These are phyloP conservation scores for Erebia ligea DNA, from an alignment of 2,888 invertebrate genomes.

Conservation along the genomic window DNA sequence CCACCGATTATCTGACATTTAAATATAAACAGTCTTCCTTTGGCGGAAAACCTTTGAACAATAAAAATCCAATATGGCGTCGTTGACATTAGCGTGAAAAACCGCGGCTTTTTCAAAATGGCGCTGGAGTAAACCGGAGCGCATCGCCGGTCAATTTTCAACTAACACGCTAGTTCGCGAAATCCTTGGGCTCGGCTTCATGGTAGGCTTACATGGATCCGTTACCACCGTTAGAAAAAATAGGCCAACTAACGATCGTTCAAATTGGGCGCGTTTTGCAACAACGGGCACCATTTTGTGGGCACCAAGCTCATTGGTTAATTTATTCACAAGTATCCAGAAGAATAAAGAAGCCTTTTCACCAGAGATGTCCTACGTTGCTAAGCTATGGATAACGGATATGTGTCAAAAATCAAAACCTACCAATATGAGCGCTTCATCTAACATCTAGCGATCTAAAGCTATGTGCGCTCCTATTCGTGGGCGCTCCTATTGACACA, in stretches of 20 bases:
- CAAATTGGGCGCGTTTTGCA: background rate
- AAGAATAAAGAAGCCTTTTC: too few species aligned
- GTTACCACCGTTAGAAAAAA: background rate
- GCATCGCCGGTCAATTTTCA: constrained; percentile 29
- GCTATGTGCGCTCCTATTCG: too few species aligned
- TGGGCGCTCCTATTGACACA: too few species aligned
- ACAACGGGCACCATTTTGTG: background rate
- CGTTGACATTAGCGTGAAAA: constrained; percentile 14
- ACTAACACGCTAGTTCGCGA: constrained; percentile 36
- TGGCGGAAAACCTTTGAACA: background rate
- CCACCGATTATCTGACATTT: background rate
- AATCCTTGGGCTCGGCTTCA: constrained; percentile 42
- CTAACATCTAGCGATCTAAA: too few species aligned
- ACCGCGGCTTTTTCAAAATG: constrained; percentile 22
- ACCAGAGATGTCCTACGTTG: too few species aligned
- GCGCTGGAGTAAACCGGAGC: constrained; percentile 20
- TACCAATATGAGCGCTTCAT: too few species aligned
- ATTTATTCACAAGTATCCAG: too few species aligned
- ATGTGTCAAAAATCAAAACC: too few species aligned
- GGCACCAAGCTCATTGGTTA: too few species aligned
- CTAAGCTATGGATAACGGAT: too few species aligned
- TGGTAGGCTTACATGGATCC: constrained; percentile 49
- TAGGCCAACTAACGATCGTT: background rate
- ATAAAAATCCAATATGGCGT: constrained; percentile 1
- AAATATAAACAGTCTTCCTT: background rate